A percentile compares a stretch with the other conserved stretches of the same genome.
Evolutionary conservation across 2,888 invertebrate genomes (phyloP).

Genomic region (Tetragonula carbonaria): DNA sequence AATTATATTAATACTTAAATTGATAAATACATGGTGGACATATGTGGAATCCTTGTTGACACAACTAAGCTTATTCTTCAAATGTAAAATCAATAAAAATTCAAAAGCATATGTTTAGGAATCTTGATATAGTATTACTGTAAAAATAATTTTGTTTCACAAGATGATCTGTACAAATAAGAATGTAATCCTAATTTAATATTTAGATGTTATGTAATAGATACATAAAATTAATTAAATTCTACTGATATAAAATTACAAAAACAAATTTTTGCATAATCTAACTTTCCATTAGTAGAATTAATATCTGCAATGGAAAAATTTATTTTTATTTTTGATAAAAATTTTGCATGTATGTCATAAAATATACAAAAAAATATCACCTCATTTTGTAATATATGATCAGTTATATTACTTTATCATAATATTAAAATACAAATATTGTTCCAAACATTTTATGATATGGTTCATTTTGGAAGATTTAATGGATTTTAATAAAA

Average conservation of each 20-base stretch:
- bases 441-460: constrained; percentile 41
- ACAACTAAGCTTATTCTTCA: constrained; percentile 93
- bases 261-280: constrained; percentile 92
- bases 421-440: neutral
- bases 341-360: constrained; percentile 94
- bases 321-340: constrained; percentile 93
- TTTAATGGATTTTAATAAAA: constrained; percentile 90
- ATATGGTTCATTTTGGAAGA: constrained; percentile 94
- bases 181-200: constrained; percentile 96
- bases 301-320: constrained; percentile 91
- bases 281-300: constrained; percentile 94
- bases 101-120: neutral
- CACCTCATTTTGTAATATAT: constrained; percentile 91
- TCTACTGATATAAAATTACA: constrained; percentile 92
- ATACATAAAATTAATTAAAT: constrained; percentile 93
- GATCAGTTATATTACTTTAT: neutral
- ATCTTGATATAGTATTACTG: too few species aligned
- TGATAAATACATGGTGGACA: constrained; percentile 95
- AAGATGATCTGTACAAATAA: constrained; percentile 93
- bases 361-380: constrained; percentile 95
- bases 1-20: constrained; percentile 18
- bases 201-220: constrained; percentile 95
- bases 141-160: constrained; percentile 24
- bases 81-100: constrained; percentile 86
- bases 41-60: constrained; percentile 95